Percentiles rank a stretch among this genome's conserved stretches.
These are phyloP conservation scores for Sinotaia quadrata DNA, from an alignment of 2,888 invertebrate genomes.

Conservation along the genomic window DNA sequence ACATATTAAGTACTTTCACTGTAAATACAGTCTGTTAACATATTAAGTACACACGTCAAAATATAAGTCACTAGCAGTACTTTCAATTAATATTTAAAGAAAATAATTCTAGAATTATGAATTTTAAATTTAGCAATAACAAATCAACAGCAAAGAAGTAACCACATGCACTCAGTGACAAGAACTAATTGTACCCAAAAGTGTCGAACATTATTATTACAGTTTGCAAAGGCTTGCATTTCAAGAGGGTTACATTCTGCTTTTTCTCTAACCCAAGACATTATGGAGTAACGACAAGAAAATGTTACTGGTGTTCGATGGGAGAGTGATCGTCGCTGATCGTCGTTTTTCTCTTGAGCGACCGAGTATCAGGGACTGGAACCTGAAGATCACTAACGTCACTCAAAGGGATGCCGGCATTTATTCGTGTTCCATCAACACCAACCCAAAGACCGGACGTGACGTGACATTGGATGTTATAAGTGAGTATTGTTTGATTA, in stretches of 20 bases:
- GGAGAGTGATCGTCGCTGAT: slow-evolving; percentile 36
- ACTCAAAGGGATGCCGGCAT: slow-evolving; percentile 36
- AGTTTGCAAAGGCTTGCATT: too few relatives aligned
- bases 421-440: slow-evolving; percentile 42
- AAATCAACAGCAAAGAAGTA: too few relatives aligned
- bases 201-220: too few relatives aligned
- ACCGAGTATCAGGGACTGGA: slow-evolving; percentile 37
- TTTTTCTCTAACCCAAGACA: slow-evolving; percentile 9
- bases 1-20: too few relatives aligned
- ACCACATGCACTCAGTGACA: too few relatives aligned
- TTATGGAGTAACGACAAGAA: slow-evolving; percentile 36
- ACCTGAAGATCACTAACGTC: slow-evolving; percentile 37
- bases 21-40: too few relatives aligned
- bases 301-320: slow-evolving; percentile 34
- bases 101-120: too few relatives aligned
- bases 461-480: slow-evolving; percentile 18
- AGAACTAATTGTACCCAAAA: too few relatives aligned
- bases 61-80: too few relatives aligned
- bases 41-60: too few relatives aligned
- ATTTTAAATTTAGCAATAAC: too few relatives aligned
- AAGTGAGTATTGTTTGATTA: not conserved
- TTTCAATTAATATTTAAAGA: too few relatives aligned
- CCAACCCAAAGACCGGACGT: slow-evolving; percentile 31
- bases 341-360: slow-evolving; percentile 35
- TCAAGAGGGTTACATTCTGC: not conserved